Base-by-base conservation (phyloP, 30 jellyfish, hydroid and myxozoan species). In the Hydractinia echinata region DNA sequence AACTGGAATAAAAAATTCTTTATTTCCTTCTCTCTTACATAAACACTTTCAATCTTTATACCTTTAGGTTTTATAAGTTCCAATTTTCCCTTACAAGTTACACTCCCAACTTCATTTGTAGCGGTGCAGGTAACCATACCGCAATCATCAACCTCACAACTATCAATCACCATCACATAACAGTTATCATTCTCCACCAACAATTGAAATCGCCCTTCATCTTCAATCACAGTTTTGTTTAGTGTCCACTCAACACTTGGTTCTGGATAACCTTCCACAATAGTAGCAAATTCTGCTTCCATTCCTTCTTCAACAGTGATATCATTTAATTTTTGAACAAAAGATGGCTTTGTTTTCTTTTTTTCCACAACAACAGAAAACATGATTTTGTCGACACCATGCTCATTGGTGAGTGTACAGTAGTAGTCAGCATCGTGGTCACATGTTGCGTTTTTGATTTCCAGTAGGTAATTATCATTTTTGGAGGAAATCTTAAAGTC, bases 101-200 rank as follows among this genome's bases (percentile, higher is more conserved):
- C 91, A 1, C 82, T 96, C 39, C 97, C 97, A 53, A 60, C 88
- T 56, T 67, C 13, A 76, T 91, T 91, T 8, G 58, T 76, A 6
- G 91, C 96, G 30, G 53, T 58, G 76, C 97, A 91, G 20, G 62
- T 76, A 30, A 91, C 87, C 15, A 18, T 54, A 21, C 96, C 96
- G 13, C 84, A 61, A 79, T 91, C 97, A 30, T 72, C 92, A 53
- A 79, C 69, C 4, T 14, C 16, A 60, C 97, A 91, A 55, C 73
- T 82, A 19, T 83, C 87, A 55, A 91, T 76, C 16, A 79, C 82
- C 51, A 86, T 71, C 10, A 67, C 21, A 66, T 48, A 39, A 53
- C 7, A 50, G 19, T 73, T 91, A 8, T 83, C 76, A 30, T 48
- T 67, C 49, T 76, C 90, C 60, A 71, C 18, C 49, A 83, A 48